These are phyloP conservation scores for Diaprepes abbreviatus DNA, from an alignment of 2,888 invertebrate genomes.

Conservation along the genomic window DNA sequence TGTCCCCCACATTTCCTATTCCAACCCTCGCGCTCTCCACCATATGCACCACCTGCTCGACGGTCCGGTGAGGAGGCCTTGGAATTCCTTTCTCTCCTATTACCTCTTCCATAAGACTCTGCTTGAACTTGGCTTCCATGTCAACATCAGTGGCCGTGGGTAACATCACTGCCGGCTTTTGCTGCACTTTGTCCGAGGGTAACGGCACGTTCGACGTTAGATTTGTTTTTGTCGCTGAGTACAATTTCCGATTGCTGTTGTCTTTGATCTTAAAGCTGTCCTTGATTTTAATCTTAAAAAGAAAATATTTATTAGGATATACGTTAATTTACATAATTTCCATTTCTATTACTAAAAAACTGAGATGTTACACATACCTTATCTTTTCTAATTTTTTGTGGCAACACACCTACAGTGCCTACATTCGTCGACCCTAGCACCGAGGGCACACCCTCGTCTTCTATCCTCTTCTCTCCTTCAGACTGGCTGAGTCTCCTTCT, in stretches of 20 bases:
- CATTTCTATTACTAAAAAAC: too few relatives aligned
- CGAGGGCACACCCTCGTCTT: constrained; percentile 58
- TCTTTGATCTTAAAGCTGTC: constrained; percentile 64
- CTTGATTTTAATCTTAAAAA: constrained; percentile 59
- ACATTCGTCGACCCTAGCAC: constrained; percentile 78
- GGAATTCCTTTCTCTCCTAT: constrained; percentile 57
- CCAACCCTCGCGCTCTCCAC: constrained; percentile 48
- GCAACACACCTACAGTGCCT: constrained; percentile 73
- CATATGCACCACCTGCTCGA: constrained; percentile 52
- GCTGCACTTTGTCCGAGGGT: constrained; percentile 29
- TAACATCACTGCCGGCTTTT: constrained; percentile 59
- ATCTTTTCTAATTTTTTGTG: constrained; percentile 64
- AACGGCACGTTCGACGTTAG: constrained; percentile 25
- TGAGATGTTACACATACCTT: too few relatives aligned
- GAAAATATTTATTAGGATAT: too few relatives aligned
- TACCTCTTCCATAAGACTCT: constrained; percentile 70
- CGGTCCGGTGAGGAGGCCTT: constrained; percentile 63
- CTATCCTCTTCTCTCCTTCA: constrained; percentile 54
- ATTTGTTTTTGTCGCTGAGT: constrained; percentile 24
- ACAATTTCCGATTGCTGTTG: constrained; percentile 42
- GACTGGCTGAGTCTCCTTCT: constrained; percentile 75
- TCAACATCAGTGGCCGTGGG: constrained; percentile 68
- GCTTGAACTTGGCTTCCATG: constrained; percentile 73
- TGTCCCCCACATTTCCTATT: constrained; percentile 51
- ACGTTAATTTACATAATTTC: too few relatives aligned